A percentile compares a stretch with the other conserved stretches of the same genome.
Evolutionary conservation across 2,888 invertebrate species (phyloP).

Genomic region (Phyllotreta striolata): DNA sequence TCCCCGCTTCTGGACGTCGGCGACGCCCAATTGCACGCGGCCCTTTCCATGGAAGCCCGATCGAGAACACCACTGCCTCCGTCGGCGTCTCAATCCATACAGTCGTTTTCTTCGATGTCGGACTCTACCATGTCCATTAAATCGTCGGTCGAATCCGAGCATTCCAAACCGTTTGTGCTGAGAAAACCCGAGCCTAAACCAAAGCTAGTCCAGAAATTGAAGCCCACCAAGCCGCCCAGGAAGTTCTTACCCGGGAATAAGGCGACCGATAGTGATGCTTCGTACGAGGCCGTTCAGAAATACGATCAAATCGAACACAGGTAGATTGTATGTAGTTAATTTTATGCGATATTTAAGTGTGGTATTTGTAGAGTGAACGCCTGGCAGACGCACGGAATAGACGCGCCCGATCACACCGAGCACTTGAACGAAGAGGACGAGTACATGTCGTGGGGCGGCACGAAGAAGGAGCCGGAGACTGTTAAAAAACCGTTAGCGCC

Average conservation of each 20-base stretch:
- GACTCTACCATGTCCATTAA: conserved; percentile 32
- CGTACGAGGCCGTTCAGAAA: conserved; percentile 65
- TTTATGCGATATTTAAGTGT: background rate
- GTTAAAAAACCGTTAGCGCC: conserved; percentile 59
- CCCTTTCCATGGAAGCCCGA: conserved; percentile 80
- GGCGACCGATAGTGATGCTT: conserved; percentile 16
- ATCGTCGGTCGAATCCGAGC: conserved; percentile 15
- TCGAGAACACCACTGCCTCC: conserved; percentile 82
- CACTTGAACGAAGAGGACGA: conserved; percentile 56
- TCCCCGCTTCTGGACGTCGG: conserved; percentile 69
- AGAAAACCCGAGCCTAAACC: conserved; percentile 21
- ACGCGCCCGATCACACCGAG: conserved; percentile 77
- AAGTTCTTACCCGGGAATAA: conserved; percentile 41
- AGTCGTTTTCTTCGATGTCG: conserved; percentile 49
- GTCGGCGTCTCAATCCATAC: conserved; percentile 53
- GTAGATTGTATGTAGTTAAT: conserved; percentile 7
- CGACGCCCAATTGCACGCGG: conserved; percentile 78
- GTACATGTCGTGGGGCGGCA: conserved; percentile 61
- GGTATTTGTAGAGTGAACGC: conserved; percentile 67
- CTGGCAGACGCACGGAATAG: conserved; percentile 82
- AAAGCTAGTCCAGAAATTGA: conserved; percentile 29
- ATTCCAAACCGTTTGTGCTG: conserved; percentile 1
- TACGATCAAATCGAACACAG: conserved; percentile 82
- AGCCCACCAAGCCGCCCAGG: conserved; percentile 59
- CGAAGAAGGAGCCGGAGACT: conserved; percentile 50